Evolutionary conservation across 2,888 invertebrate species (phyloP).

Genomic region (Prenolepis imparis): DNA sequence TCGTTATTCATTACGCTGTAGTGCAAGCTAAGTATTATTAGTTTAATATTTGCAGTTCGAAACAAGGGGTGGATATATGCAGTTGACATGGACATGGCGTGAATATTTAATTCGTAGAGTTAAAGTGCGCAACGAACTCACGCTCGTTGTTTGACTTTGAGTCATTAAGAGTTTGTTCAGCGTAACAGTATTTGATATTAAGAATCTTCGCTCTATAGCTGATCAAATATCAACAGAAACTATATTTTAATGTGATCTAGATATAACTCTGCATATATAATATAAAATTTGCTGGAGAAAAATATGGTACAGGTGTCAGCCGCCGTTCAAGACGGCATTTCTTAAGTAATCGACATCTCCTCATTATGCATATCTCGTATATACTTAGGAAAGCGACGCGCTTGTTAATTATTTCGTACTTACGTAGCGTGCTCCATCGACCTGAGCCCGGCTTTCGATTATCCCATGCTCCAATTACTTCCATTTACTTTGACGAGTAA

Average conservation of each 20-base stretch:
- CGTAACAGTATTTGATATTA: constrained; percentile 13
- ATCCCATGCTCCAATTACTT: constrained; percentile 63
- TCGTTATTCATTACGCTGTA: constrained; percentile 4
- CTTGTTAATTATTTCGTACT: constrained; percentile 54
- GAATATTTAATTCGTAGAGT: constrained; percentile 27
- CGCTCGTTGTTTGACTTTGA: constrained; percentile 9
- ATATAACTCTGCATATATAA: background rate
- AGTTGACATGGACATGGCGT: constrained; percentile 12
- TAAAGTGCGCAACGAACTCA: constrained; percentile 4
- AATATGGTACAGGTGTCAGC: background rate
- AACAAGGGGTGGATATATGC: background rate
- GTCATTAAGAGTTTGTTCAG: constrained; percentile 38
- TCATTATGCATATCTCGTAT: constrained; percentile 16
- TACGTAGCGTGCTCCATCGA: constrained; percentile 40
- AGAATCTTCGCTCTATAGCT: background rate
- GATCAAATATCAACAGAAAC: constrained; percentile 10
- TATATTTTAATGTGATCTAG: background rate
- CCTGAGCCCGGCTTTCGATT: constrained; percentile 47
- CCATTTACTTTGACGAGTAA: constrained; percentile 61
- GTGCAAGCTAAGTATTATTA: constrained; percentile 18
- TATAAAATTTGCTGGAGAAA: background rate
- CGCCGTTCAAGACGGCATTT: background rate
- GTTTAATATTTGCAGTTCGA: constrained; percentile 17
- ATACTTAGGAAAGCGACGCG: constrained; percentile 31
- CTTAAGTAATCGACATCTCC: constrained; percentile 27